Percentiles rank a stretch among this genome's conserved stretches.
Evolutionary conservation across 1,140 invertebrate genomes (phyloP).

Genomic region (Pseudobourletiella spinata): DNA sequence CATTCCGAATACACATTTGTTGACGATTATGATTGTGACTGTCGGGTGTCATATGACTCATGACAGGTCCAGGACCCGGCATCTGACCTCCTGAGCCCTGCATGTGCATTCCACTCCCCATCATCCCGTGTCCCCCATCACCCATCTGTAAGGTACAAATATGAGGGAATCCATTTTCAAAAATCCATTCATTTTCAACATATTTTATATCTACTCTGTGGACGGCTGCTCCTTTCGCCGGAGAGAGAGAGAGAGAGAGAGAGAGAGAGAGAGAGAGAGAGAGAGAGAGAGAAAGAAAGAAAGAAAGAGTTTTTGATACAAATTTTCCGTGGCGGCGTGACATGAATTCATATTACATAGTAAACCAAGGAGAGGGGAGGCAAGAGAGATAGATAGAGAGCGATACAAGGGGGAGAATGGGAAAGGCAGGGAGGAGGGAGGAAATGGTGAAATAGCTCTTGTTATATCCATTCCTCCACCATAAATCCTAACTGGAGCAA

Average conservation of each 20-base stretch:
- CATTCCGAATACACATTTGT: slow-evolving; percentile 65
- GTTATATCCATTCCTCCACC: neutral
- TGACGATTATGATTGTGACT: slow-evolving; percentile 23
- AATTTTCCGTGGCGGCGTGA: too few species aligned
- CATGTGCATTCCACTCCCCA: slow-evolving; percentile 11
- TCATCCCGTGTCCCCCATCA: slow-evolving; percentile 26
- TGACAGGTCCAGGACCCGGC: slow-evolving; percentile 19
- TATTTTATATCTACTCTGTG: too few species aligned
- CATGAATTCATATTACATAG: neutral
- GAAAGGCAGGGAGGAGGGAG: too few species aligned
- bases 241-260: too few species aligned
- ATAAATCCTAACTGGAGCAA: neutral
- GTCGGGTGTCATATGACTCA: slow-evolving; percentile 26
- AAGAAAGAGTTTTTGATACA: too few species aligned
- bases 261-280: too few species aligned
- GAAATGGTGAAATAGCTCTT: neutral
- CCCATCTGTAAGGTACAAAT: slow-evolving; percentile 17
- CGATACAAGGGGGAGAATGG: too few species aligned
- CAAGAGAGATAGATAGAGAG: too few species aligned
- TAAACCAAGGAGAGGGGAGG: neutral
- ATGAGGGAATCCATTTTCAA: too few species aligned
- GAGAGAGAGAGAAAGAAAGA: too few species aligned
- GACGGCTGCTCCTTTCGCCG: too few species aligned
- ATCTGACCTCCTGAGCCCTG: slow-evolving; percentile 19
- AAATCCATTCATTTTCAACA: too few species aligned